phyloP scores from a whole-genome alignment of 2,888 invertebrate genomes.

The Notodonta dromedarius region DNA sequence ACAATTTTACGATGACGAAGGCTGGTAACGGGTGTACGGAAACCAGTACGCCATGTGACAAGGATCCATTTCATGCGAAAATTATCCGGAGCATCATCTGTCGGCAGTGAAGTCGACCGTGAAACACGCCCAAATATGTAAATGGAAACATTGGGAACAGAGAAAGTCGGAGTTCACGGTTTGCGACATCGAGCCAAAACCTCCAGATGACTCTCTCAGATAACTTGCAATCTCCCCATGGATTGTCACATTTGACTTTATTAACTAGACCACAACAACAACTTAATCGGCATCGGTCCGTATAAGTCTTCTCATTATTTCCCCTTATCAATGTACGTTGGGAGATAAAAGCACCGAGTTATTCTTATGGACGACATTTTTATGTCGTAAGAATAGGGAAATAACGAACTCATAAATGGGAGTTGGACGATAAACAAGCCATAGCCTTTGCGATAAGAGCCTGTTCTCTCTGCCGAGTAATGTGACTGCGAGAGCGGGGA shows the following conservation, averaged over 20 bases:
- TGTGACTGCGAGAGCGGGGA: conserved; percentile 52
- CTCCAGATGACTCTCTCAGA: conserved; percentile 16
- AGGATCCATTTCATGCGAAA: conserved; percentile 50
- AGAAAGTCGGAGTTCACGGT: conserved; percentile 43
- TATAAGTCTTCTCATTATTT: conserved; percentile 76
- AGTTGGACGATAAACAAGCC: conserved; percentile 79
- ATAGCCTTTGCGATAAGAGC: conserved; percentile 70
- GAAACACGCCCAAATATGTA: conserved; percentile 52
- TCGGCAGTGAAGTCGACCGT: conserved; percentile 49
- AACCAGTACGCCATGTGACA: conserved; percentile 21
- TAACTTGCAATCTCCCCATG: conserved; percentile 33
- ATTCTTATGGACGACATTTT: conserved; percentile 78
- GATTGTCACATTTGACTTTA: conserved; percentile 49
- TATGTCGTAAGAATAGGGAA: conserved; percentile 80
- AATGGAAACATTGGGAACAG: conserved; percentile 57
- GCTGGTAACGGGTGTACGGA: conserved; percentile 21
- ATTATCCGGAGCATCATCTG: conserved; percentile 53
- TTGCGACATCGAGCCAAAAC: conserved; percentile 26
- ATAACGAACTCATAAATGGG: conserved; percentile 80
- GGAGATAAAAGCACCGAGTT: conserved; percentile 72
- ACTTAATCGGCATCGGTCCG: conserved; percentile 70
- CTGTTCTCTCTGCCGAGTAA: conserved; percentile 57
- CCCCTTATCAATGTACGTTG: conserved; percentile 74
- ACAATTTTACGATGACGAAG: conserved; percentile 24
- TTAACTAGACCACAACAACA: conserved; percentile 68